phyloP scores from a whole-genome alignment of 2,113 vertebrate species.

The Prinia subflava region DNA sequence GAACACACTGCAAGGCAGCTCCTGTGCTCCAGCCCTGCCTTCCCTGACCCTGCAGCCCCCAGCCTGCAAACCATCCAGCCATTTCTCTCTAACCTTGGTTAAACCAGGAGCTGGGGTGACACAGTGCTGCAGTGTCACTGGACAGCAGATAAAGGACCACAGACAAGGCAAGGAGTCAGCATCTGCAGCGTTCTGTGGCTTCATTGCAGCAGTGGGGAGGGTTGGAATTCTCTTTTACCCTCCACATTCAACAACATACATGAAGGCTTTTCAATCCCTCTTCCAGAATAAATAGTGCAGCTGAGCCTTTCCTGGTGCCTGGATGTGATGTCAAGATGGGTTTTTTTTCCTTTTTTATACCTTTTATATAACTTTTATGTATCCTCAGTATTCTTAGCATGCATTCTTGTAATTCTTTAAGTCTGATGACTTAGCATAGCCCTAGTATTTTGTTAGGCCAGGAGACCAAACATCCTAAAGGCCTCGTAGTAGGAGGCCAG shows the following conservation, averaged over 20 bases:
- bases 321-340: background rate
- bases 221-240: background rate
- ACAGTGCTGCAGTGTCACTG: background rate
- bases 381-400: background rate
- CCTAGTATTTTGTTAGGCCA: background rate
- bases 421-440: background rate
- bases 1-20: background rate
- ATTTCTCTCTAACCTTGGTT: background rate
- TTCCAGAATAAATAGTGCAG: background rate
- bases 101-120: background rate
- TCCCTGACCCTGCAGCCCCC: background rate
- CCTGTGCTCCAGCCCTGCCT: rapidly evolving
- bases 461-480: background rate
- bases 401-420: background rate
- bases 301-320: background rate
- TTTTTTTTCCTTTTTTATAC: background rate
- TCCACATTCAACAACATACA: background rate
- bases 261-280: background rate
- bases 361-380: background rate
- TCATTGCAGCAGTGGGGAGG: background rate
- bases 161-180: background rate
- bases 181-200: rapidly evolving
- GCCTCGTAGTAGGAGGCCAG: background rate
- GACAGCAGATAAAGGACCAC: background rate
- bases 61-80: background rate